Base-by-base conservation (phyloP, 1,140 invertebrate species). In the Dreissena rostriformis region DNA sequence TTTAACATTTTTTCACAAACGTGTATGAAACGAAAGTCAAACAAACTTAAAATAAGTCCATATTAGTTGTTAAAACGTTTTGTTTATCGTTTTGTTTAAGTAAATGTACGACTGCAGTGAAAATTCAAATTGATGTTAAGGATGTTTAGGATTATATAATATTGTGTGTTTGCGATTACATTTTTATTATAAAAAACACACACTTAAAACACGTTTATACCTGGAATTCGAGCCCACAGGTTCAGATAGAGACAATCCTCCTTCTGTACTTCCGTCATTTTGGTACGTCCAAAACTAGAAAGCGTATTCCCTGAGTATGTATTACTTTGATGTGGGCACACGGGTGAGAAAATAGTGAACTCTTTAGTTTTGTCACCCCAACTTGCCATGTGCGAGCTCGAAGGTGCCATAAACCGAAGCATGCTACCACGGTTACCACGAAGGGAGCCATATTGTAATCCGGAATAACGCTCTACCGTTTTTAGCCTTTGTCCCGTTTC, bases 191-290 rank as follows among this genome's bases (percentile, higher is more conserved):
- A n/a, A n/a, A n/a, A n/a, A n/a, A n/a, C n/a, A n/a, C n/a, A n/a
- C n/a, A n/a, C n/a, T n/a, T n/a, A n/a, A n/a, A 5, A 39, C 2
- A 63, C 24, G 19, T 73, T 96, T 96, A 39, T 95, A 98, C 98
- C 97, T 96, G 96, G 77, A 28, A 79, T 97, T 67, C 98, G 98
- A 7, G 97, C 96, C 94, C 98, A 99, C 91, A 99, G 97, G 93
- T 99, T 99, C 86, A 99, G 94, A 93, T 98, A 99, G 51, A 99
- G 95, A 92, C 98, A 99, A 94, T 99, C 98, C 94, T 99, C 98
- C 87, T 96, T 97, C 94, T 99, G 97, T 92, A 98, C 97, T 86
- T 95, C 95, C 73, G 99, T 94, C 92, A 97, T 96, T 19, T 97
- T 97, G 85, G 97, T 93, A 39, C 39, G 39, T 39, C 39, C 39